Evolutionary conservation across 2,888 invertebrate species (phyloP).

Genomic region (Gastracanthus pulcherrimus): DNA sequence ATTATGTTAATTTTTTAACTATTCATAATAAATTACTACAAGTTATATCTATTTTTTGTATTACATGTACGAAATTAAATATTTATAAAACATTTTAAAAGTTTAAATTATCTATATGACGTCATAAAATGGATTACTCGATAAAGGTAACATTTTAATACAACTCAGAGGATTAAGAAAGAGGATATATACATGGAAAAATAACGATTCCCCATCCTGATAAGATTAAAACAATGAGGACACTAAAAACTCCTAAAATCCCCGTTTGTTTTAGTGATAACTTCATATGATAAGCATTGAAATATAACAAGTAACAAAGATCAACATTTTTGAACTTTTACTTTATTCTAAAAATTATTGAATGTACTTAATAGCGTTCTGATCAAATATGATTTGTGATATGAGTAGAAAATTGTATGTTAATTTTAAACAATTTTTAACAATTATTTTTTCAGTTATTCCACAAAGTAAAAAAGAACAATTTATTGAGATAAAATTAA

Average conservation of each 20-base stretch:
- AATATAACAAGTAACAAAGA: neutral
- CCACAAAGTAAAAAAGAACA: no score
- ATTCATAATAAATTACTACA: no score
- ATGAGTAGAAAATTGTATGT: no score
- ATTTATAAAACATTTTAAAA: neutral
- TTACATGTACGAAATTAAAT: neutral
- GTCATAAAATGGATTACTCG: neutral
- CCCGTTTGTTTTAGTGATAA: neutral
- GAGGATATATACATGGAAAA: neutral
- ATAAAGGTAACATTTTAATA: neutral
- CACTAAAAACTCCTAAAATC: neutral
- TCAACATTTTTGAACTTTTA: neutral
- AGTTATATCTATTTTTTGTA: no score
- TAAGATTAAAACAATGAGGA: neutral
- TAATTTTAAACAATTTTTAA: no score
- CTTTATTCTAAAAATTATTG: no score
- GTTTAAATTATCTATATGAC: neutral
- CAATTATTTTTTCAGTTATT: no score
- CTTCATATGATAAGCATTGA: neutral
- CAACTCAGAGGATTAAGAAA: neutral
- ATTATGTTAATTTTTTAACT: no score
- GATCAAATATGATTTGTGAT: no score
- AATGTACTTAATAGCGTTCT: no score
- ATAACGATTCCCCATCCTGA: neutral
- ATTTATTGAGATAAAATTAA: no score